phyloP scores from a whole-genome alignment of 2,888 invertebrate genomes.

The Luperina nickerlii region DNA sequence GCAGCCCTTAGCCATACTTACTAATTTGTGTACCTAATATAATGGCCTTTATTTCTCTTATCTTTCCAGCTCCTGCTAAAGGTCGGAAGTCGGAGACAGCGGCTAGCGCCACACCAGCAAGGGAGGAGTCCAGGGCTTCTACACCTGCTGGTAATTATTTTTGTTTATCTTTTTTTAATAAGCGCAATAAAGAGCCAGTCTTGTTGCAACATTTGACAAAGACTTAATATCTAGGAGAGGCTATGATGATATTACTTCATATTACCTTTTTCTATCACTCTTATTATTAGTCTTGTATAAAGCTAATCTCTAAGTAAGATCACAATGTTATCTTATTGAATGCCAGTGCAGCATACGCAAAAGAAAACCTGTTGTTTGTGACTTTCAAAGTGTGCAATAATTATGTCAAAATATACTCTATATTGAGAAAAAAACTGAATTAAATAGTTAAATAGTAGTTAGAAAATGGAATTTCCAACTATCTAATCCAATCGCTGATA shows the following conservation, averaged over 20 bases:
- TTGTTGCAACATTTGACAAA: neutral
- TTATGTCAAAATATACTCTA: neutral
- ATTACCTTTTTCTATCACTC: neutral
- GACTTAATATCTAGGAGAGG: no score
- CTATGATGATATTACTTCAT: neutral
- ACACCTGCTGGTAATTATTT: conserved; percentile 82
- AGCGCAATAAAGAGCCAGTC: no score
- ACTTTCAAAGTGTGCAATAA: neutral
- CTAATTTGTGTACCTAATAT: neutral
- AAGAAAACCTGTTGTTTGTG: neutral
- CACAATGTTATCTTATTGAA: neutral
- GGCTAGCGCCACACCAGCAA: conserved; percentile 78
- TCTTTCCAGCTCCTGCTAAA: conserved; percentile 83
- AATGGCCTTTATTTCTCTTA: neutral
- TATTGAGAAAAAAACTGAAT: neutral
- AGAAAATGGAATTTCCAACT: neutral
- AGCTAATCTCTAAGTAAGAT: neutral
- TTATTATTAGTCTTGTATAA: neutral
- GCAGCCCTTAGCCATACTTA: no score
- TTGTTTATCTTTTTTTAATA: neutral
- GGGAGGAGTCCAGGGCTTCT: conserved; percentile 84
- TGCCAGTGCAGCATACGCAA: neutral
- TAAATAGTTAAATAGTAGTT: no score
- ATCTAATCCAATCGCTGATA: neutral
- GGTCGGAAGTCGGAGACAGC: conserved; percentile 86